Percentiles rank a stretch among this genome's conserved stretches.
Conservation (phyloP, 2,888 invertebrate species). For the Pachydiplax longipennis region DNA sequence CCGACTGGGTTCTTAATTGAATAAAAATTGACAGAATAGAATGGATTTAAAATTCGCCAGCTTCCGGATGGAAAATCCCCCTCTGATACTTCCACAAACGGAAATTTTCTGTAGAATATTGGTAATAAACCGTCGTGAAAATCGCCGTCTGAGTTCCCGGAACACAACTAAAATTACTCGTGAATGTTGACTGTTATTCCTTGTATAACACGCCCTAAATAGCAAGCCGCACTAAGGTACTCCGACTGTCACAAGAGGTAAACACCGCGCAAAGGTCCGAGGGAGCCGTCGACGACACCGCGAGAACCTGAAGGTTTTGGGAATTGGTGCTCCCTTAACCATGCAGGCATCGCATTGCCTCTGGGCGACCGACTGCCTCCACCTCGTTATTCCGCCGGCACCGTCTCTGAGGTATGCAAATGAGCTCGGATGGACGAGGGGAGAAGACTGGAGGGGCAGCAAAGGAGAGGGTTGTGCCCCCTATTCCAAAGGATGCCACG, state of each 20-base stretch:
- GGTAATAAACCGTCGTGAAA: not conserved
- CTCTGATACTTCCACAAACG: too few species aligned
- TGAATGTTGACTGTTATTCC: too few species aligned
- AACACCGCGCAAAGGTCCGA: not conserved
- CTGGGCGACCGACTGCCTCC: not conserved
- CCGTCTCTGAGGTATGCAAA: constrained; percentile 25
- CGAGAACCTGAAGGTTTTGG: not conserved
- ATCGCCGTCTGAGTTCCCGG: not conserved
- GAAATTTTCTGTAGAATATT: too few species aligned
- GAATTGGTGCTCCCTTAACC: not conserved
- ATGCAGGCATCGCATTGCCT: not conserved
- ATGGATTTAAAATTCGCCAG: too few species aligned
- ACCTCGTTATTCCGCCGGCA: constrained; percentile 39
- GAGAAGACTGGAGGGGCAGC: not conserved
- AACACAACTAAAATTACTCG: too few species aligned
- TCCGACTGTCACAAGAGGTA: too few species aligned
- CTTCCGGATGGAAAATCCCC: too few species aligned
- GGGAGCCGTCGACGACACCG: not conserved
- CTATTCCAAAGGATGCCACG: constrained; percentile 3
- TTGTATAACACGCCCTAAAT: too few species aligned
- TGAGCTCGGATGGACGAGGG: not conserved
- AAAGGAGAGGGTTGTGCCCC: constrained; percentile 5
- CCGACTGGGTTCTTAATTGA: not conserved
- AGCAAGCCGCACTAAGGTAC: too few species aligned
- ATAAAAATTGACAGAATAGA: too few species aligned